Conservation (phyloP, 2,888 invertebrate species). For the Colletes collaris region DNA sequence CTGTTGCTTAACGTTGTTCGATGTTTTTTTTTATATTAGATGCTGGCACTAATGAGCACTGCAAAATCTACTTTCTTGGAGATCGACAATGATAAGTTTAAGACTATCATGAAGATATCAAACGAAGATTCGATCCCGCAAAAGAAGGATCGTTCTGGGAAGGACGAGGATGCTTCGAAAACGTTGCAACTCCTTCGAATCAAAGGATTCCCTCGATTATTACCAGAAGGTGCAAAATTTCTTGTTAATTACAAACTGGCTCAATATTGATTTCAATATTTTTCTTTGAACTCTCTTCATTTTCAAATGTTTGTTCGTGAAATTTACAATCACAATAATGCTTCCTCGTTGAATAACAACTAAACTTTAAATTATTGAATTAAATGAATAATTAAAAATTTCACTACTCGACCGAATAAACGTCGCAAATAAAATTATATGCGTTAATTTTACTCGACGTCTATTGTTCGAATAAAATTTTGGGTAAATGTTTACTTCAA, state of each 20-base stretch:
- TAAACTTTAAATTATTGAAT: no score
- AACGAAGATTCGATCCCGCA: conserved; percentile 66
- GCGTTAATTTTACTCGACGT: no score
- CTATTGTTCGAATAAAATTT: no score
- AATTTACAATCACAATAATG: no score
- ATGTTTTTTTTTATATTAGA: conserved; percentile 48
- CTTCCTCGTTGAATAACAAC: no score
- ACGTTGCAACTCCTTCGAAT: conserved; percentile 74
- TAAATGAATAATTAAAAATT: no score
- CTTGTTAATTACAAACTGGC: background rate
- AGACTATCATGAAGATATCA: conserved; percentile 70
- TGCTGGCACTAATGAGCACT: conserved; percentile 70
- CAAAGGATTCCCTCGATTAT: conserved; percentile 72
- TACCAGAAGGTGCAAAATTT: conserved; percentile 72
- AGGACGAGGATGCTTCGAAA: conserved; percentile 56
- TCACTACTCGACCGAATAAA: no score
- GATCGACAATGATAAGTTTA: conserved; percentile 72
- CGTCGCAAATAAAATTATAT: no score
- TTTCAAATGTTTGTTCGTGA: no score
- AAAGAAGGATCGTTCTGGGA: conserved; percentile 49
- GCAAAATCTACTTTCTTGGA: conserved; percentile 65
- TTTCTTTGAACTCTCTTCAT: no score
- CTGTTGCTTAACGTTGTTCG: background rate
- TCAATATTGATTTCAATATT: no score
- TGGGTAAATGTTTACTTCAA: no score